Percentiles rank a stretch among this genome's conserved stretches.
These are phyloP conservation scores for Distichodus sexfasciatus DNA, from an alignment of 2,797 vertebrate genomes.

Conservation along the genomic window DNA sequence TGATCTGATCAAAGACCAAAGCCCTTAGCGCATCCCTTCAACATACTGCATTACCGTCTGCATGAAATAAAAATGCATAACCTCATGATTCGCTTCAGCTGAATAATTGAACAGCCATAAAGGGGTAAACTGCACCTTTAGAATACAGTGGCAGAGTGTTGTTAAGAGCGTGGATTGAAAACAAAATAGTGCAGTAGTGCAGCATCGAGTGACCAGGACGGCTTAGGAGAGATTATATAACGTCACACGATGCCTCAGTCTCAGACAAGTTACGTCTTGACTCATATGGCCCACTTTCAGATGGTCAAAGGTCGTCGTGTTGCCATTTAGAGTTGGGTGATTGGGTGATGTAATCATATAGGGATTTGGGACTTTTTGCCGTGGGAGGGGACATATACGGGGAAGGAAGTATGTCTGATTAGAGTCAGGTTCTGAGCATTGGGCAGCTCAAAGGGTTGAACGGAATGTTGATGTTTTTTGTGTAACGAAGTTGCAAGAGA, in stretches of 20 bases:
- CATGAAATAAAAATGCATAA: conserved; percentile 18
- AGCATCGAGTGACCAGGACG: not conserved
- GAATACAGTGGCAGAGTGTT: not conserved
- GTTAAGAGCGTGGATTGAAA: not conserved
- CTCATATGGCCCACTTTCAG: conserved; percentile 13
- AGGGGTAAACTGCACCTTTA: not conserved
- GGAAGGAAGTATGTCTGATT: not conserved
- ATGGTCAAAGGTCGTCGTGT: conserved; percentile 21
- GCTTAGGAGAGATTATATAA: conserved; percentile 3
- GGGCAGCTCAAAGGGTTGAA: not conserved
- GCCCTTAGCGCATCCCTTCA: conserved; percentile 12
- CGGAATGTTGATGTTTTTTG: not conserved
- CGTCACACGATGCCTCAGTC: not conserved
- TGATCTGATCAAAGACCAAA: conserved; percentile 39
- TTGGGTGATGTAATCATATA: conserved; percentile 17
- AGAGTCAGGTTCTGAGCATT: not conserved
- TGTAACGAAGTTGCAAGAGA: not conserved
- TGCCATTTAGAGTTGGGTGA: conserved; percentile 31
- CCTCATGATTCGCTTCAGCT: not conserved
- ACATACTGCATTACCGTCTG: not conserved
- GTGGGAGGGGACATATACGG: not conserved
- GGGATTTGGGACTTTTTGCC: conserved; percentile 1
- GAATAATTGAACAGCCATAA: not conserved
- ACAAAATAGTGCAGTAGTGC: not conserved
- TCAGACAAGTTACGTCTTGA: conserved; percentile 18